Evolutionary conservation across 2,888 invertebrate genomes (phyloP).

Genomic region (Lampropteryx suffumata): DNA sequence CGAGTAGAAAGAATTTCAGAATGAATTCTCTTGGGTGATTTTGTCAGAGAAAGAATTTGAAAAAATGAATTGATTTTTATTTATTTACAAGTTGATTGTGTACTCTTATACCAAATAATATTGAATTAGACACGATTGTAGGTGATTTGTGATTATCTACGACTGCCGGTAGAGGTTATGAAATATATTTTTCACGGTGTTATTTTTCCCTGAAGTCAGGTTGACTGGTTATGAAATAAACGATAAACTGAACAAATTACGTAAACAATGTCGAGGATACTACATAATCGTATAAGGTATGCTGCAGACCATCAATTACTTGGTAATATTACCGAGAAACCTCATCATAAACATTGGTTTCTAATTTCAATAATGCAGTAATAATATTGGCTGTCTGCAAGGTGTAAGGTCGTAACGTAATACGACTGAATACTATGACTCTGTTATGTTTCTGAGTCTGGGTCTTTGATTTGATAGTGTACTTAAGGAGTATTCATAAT

Average conservation of each 20-base stretch:
- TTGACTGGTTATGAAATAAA: conserved; percentile 61
- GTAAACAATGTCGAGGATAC: conserved; percentile 75
- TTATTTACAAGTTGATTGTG: conserved; percentile 75
- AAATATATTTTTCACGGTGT: conserved; percentile 48
- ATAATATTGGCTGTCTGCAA: too few relatives aligned
- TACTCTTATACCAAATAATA: conserved; percentile 48
- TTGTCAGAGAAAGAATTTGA: conserved; percentile 44
- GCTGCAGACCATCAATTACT: conserved; percentile 3
- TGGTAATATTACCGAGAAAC: neutral
- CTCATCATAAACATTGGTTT: neutral
- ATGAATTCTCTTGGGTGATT: conserved; percentile 1
- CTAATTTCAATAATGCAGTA: neutral
- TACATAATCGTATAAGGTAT: conserved; percentile 75
- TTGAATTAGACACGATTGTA: conserved; percentile 42
- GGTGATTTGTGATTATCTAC: conserved; percentile 50
- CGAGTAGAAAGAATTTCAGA: too few relatives aligned
- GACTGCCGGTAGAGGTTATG: conserved; percentile 73
- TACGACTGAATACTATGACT: too few relatives aligned
- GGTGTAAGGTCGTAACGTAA: too few relatives aligned
- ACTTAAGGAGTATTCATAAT: too few relatives aligned
- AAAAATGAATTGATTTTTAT: conserved; percentile 72
- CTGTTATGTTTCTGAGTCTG: too few relatives aligned
- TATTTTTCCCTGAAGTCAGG: conserved; percentile 42
- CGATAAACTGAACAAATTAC: conserved; percentile 53
- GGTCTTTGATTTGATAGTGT: too few relatives aligned